Evolutionary conservation across 2,888 invertebrate species (phyloP).

Genomic region (Acronicta aceris): DNA sequence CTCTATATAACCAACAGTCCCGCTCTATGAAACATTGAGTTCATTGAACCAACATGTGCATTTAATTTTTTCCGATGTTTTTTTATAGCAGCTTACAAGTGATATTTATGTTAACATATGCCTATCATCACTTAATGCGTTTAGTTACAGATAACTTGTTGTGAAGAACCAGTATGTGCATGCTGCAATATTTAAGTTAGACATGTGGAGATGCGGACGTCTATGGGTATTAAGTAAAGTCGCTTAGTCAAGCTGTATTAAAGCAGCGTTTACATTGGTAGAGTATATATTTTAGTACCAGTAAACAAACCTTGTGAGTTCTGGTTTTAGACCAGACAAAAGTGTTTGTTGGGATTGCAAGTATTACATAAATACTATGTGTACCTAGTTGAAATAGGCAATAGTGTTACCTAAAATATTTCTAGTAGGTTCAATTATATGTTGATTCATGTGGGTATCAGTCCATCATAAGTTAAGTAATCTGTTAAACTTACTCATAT

Average conservation of each 20-base stretch:
- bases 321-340: too few species aligned
- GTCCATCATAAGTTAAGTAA: too few species aligned
- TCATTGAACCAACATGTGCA: neutral
- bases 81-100: slow-evolving; percentile 13
- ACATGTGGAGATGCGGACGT: slow-evolving; percentile 16
- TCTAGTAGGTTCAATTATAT: too few species aligned
- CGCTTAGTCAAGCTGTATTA: slow-evolving; percentile 40
- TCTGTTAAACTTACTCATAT: too few species aligned
- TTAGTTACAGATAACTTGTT: slow-evolving; percentile 16
- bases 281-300: neutral
- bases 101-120: slow-evolving; percentile 8
- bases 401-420: too few species aligned
- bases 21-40: neutral
- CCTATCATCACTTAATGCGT: slow-evolving; percentile 23
- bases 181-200: slow-evolving; percentile 28
- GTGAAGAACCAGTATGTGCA: slow-evolving; percentile 19
- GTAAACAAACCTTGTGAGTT: too few species aligned
- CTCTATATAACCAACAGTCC: too few species aligned
- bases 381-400: too few species aligned
- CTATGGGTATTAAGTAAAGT: slow-evolving; percentile 33
- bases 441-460: too few species aligned
- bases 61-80: slow-evolving; percentile 1
- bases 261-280: slow-evolving; percentile 2
- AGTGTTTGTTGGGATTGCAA: too few species aligned
- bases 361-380: too few species aligned